Base-by-base conservation (phyloP, 2,797 vertebrate species). In the Taenioides sp. region DNA sequence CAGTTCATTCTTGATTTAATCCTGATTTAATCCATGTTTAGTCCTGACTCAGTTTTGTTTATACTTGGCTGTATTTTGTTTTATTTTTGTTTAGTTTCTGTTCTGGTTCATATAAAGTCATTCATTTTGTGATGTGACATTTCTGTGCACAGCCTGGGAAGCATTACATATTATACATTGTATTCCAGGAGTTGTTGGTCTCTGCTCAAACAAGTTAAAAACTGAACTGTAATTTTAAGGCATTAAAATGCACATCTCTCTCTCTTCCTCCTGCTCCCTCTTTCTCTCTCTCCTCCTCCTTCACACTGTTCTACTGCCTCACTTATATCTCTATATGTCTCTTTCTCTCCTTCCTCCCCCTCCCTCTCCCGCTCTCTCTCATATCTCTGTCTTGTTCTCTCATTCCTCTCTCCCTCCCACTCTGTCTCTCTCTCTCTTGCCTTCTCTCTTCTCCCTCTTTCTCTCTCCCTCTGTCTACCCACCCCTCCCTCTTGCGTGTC, bases 191-290 rank as follows among this genome's bases (percentile, higher is more conserved):
- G 74, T 85, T 79, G 85, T 83, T 84, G 75, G 55, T 84, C 81
- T 23, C 66, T 79, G 78, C 76, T 83, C 81, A 81, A 89, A 90
- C 84, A 91, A 82, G 83, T 90, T 73, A 83, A 90, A 92, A 76
- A 83, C 79, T 52, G 73, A 79, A 78, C 54, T 34, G 86, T 84
- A 81, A 88, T 88, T 90, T 78, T 71, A 65, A 80, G 79, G 79
- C 80, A 81, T 85, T 88, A 83, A 89, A 89, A 91, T 86, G 69
- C 73, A 79, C 64, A 72, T 85, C 71, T 73, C 68, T 9, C 67
- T 65, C 67, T 63, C 77, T 31, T 4, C 6, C 31, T 34, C 31
- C 28, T 31, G 28, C 28, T 31, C 28, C 7, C 40, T 43, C 11
- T 43, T 2, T 37, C 14, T 43, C 14, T 12, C 40, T 3, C 11